Conservation (phyloP, 2,113 vertebrate species). For the Tachuris rubrigastra region DNA sequence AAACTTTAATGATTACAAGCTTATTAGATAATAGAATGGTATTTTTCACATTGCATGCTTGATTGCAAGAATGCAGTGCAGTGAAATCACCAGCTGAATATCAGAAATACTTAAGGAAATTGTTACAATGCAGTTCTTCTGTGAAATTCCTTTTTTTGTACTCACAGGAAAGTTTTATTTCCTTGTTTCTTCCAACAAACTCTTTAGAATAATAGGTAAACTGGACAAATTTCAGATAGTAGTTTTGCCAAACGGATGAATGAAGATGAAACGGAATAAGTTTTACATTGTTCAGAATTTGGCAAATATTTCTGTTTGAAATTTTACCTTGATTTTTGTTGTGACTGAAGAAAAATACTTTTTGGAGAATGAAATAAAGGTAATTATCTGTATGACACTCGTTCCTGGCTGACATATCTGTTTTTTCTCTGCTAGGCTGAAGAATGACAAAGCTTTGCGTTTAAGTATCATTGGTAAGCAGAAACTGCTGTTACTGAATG, state of each 20-base stretch:
- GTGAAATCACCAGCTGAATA: not conserved
- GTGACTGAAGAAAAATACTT: not conserved
- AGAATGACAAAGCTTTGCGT: conserved; percentile 88
- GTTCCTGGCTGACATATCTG: not conserved
- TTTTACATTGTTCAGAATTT: not conserved
- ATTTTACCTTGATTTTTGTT: not conserved
- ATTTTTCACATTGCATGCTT: not conserved
- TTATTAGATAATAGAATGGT: not conserved
- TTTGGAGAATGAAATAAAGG: not conserved
- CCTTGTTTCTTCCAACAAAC: not conserved
- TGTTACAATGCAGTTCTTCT: not conserved
- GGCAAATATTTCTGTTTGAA: not conserved
- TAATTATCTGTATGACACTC: not conserved
- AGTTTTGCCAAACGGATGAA: no score
- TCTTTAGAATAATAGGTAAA: not conserved
- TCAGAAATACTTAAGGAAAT: not conserved
- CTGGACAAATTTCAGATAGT: not conserved
- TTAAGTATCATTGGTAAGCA: conserved; percentile 84
- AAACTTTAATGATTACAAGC: not conserved
- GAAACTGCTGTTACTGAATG: not conserved
- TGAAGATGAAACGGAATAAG: not conserved
- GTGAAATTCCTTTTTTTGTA: not conserved
- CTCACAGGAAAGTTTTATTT: not conserved
- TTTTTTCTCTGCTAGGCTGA: conserved; percentile 72
- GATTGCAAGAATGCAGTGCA: not conserved